A percentile compares a stretch with the other conserved stretches of the same genome.
Evolutionary conservation across 92 coral and sea anemone species (phyloP).

Genomic region (Paragorgia papillata): DNA sequence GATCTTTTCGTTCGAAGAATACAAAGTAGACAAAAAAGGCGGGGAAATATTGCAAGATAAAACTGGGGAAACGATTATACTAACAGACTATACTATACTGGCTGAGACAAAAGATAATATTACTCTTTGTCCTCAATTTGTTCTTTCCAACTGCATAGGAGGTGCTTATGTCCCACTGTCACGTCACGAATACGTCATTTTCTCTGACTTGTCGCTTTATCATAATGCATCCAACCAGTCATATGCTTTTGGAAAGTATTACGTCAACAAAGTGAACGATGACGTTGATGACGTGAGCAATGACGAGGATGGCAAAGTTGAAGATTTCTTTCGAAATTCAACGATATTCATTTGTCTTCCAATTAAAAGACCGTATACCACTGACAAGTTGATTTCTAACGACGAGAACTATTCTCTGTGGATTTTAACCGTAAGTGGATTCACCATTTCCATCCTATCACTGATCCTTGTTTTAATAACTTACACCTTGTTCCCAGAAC

Average conservation of each 20-base stretch:
- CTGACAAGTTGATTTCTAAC: too few species aligned
- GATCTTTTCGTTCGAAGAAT: not conserved
- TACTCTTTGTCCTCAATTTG: not conserved
- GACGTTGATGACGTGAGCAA: not conserved
- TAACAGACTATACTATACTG: not conserved
- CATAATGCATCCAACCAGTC: not conserved
- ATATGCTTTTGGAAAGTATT: not conserved
- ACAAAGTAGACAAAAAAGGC: not conserved
- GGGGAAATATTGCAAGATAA: not conserved
- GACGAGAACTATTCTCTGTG: not conserved
- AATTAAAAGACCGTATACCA: not conserved
- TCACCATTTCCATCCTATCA: conserved; percentile 43
- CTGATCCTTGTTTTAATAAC: conserved; percentile 23
- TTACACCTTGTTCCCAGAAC: conserved; percentile 33
- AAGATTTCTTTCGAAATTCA: not conserved
- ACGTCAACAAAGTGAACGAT: not conserved
- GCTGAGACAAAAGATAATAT: not conserved
- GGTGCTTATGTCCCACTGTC: not conserved
- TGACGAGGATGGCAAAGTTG: not conserved
- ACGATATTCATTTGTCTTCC: conserved; percentile 12
- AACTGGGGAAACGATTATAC: not conserved
- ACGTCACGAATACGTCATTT: conserved; percentile 2
- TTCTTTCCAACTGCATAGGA: conserved; percentile 6
- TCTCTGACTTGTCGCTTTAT: not conserved
- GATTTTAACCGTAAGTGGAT: conserved; percentile 47